These are phyloP conservation scores for Rhopalosiphum maidis DNA, from an alignment of 1,140 invertebrate species.

Conservation along the genomic window DNA sequence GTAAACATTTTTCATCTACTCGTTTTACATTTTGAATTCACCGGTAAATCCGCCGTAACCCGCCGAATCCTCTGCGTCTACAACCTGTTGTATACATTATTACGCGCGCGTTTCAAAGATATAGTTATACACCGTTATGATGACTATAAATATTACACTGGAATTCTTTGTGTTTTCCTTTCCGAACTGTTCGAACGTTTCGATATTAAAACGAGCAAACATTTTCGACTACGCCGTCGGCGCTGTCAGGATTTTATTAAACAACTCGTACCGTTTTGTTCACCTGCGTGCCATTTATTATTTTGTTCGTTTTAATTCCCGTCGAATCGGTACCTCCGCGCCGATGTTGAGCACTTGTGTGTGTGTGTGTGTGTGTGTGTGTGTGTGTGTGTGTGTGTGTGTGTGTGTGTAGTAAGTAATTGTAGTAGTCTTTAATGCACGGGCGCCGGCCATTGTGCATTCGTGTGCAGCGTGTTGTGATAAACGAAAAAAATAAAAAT, in stretches of 20 bases:
- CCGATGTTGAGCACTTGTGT: neutral
- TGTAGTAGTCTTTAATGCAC: neutral
- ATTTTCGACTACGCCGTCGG: neutral
- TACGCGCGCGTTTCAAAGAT: neutral
- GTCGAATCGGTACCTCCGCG: neutral
- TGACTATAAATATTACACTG: neutral
- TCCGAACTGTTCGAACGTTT: neutral
- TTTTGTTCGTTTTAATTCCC: conserved; percentile 14
- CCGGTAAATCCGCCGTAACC: neutral
- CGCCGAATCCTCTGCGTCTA: neutral
- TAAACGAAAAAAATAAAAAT: neutral
- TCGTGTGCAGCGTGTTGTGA: neutral
- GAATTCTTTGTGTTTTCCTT: conserved; percentile 1
- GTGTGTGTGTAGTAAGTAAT: neutral
- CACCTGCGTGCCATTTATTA: conserved; percentile 12
- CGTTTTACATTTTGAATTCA: neutral
- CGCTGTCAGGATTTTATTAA: neutral
- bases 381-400: too few species aligned
- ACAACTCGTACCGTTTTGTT: neutral
- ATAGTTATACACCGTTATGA: neutral
- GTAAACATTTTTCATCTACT: conserved; percentile 2
- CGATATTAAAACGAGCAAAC: conserved; percentile 3
- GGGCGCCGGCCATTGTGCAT: neutral
- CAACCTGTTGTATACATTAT: neutral
- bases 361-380: neutral